Conservation (phyloP, 1,140 invertebrate species). For the Chymomyza costata region DNA sequence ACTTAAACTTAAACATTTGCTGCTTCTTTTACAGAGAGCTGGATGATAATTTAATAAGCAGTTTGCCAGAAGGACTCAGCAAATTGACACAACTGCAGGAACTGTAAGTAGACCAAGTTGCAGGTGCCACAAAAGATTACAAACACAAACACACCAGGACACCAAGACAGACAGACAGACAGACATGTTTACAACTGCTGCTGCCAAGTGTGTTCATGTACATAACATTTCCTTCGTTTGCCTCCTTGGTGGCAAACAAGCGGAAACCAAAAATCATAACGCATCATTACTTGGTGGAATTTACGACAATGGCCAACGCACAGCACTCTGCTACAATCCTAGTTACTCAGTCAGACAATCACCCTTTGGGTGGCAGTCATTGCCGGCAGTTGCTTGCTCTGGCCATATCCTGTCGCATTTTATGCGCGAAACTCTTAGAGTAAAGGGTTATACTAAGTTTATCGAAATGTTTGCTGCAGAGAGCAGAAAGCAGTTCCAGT, state of each 20-base stretch:
- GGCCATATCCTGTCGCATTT: constrained; percentile 30
- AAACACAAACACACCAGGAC: not conserved
- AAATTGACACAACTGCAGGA: constrained; percentile 82
- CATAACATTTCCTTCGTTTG: constrained; percentile 51
- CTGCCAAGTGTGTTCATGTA: constrained; percentile 35
- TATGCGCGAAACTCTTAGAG: constrained; percentile 24
- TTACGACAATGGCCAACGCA: constrained; percentile 37
- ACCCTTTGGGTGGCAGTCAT: not conserved
- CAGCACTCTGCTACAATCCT: not conserved
- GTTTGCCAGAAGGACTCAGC: constrained; percentile 80
- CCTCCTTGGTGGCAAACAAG: constrained; percentile 53
- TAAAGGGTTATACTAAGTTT: no score
- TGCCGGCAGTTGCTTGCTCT: constrained; percentile 19
- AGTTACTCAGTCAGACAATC: not conserved
- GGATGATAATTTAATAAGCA: constrained; percentile 83
- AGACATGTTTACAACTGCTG: constrained; percentile 6
- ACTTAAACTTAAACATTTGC: no score
- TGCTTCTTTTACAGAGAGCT: constrained; percentile 81
- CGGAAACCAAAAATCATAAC: constrained; percentile 73
- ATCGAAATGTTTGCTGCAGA: no score
- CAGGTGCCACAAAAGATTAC: constrained; percentile 49
- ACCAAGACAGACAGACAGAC: no score
- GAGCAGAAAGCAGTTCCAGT: no score
- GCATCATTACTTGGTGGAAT: constrained; percentile 71
- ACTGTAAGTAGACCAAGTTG: constrained; percentile 78